Base-by-base conservation (phyloP, 1,140 invertebrate species). In the Microplitis mediator region DNA sequence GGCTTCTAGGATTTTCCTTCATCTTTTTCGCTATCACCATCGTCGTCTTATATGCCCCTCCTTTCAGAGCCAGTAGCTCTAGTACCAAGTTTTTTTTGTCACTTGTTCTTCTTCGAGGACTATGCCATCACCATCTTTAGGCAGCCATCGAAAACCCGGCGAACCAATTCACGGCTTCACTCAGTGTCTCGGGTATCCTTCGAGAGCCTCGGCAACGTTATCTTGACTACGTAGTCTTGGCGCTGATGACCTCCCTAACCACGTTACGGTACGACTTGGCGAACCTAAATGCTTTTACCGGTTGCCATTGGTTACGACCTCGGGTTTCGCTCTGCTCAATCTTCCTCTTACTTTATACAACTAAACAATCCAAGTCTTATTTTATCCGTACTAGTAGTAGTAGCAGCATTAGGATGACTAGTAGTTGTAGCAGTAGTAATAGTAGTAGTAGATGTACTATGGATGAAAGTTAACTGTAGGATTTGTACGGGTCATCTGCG, bases 171-270 rank as follows among this genome's bases (percentile, higher is more conserved):
- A 13, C 13, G 13, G 60, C 60, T 23, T 61, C 60, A 61, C 16
- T 61, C 60, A 45, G 11, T 61, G 60, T 23, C 60, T 61, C 8
- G 31, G 13, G 60, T 32, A 13, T 14, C 23, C 54, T 13, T 61
- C 60, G 31, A 61, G 60, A 61, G 60, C 32, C 54, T 16, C 32
- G 60, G 75, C 6, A 45, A 45, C 75, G 78, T 79, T 79, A 79
- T 77, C 78, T 75, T 71, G 72, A 67, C 51, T 61, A 9, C 16
- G 66, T 9, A 11, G 6, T 67, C 72, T 71, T 61, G 72, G 71
- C 71, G 76, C 77, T 77, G 78, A 79, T 79, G 78, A 79, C 74
- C 76, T 45, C 75, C 76, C 74, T 76, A 77, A 75, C 78, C 78
- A 76, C 71, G 76, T 77, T 77, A 77, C 75, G 64, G 73, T 73